phyloP scores from a whole-genome alignment of 2,888 invertebrate species.

The Listrodromus nycthemerus region DNA sequence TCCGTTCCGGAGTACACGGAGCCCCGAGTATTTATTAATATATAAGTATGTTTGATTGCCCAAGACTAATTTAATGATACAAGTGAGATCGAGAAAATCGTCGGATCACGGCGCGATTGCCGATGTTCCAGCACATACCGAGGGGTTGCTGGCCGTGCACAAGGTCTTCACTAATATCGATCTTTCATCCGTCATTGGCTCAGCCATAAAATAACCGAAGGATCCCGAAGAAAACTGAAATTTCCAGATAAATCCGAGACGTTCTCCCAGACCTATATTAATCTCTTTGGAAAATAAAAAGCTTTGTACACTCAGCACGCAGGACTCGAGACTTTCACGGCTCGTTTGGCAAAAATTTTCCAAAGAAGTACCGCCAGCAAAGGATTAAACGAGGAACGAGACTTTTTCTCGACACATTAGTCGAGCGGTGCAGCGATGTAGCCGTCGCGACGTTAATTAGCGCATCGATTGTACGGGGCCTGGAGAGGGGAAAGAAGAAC shows the following conservation, averaged over 20 bases:
- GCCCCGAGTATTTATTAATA: conserved; percentile 66
- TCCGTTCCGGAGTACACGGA: not conserved
- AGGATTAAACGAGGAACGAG: conserved; percentile 58
- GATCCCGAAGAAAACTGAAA: not conserved
- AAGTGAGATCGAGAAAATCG: conserved; percentile 63
- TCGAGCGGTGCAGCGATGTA: conserved; percentile 41
- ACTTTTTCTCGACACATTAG: conserved; percentile 60
- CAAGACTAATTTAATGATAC: conserved; percentile 79
- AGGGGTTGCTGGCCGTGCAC: conserved; percentile 52
- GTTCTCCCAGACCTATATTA: not conserved
- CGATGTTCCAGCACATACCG: conserved; percentile 34
- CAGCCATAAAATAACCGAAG: not conserved
- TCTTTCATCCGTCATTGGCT: conserved; percentile 19
- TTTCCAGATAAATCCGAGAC: not conserved
- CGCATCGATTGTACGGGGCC: conserved; percentile 77
- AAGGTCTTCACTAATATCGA: conserved; percentile 57
- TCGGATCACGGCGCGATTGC: conserved; percentile 52
- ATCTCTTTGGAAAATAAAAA: not conserved
- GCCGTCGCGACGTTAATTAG: conserved; percentile 74
- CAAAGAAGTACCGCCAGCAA: conserved; percentile 44
- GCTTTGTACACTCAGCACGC: not conserved
- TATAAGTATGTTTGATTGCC: conserved; percentile 72
- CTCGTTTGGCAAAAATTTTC: conserved; percentile 61
- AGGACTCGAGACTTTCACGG: conserved; percentile 60
- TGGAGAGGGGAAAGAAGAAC: conserved; percentile 55